Base-by-base conservation (phyloP, 2,888 invertebrate species). In the Chymomyza amoena region DNA sequence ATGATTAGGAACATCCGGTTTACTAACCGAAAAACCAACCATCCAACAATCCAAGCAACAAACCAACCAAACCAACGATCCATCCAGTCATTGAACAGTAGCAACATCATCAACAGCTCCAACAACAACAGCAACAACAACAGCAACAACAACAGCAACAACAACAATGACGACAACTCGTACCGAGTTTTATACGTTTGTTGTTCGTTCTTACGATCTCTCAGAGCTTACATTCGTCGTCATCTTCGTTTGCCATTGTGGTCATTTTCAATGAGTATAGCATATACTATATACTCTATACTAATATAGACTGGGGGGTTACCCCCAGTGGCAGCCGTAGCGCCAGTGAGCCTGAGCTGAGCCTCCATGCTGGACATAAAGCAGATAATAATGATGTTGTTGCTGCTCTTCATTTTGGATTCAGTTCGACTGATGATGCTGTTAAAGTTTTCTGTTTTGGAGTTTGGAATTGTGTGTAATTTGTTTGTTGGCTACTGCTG, bases 1-100 rank as follows among this genome's bases (percentile, higher is more conserved):
- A 90, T 90, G 91, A 90, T 90, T 90, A 90, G 90, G 90, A 88
- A 90, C 91, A 90, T 90, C 90, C 90, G 90, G 90, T 90, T 91
- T 90, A 90, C 91, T 90, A 91, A 90, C 91, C 91, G 90, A 91
- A 90, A 90, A 90, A 90, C 79, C 66, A 64, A 64, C 52, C 81
- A 78, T 76, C 69, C 76, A 71, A 70, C 66, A 68, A 54, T 67
- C 66, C 75, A 72, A 66, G 61, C 36, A 64, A 50, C 36, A 62
- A n/a, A 56, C 64, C 75, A 61, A 81, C 61, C 32, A 72, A 78
- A 69, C 81, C 54, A 64, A 60, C 72, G 74, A 75, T 66, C 68
- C 80, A 61, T 15, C 45, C 68, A 75, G 64, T 64, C 88, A 83
- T 88, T 83, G 83, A 83, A 83, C 83, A 83, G 83, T 86, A 83